A percentile compares a stretch with the other conserved stretches of the same genome.
Evolutionary conservation across 2,888 invertebrate species (phyloP).

Genomic region (Aphidoletes aphidimyza): DNA sequence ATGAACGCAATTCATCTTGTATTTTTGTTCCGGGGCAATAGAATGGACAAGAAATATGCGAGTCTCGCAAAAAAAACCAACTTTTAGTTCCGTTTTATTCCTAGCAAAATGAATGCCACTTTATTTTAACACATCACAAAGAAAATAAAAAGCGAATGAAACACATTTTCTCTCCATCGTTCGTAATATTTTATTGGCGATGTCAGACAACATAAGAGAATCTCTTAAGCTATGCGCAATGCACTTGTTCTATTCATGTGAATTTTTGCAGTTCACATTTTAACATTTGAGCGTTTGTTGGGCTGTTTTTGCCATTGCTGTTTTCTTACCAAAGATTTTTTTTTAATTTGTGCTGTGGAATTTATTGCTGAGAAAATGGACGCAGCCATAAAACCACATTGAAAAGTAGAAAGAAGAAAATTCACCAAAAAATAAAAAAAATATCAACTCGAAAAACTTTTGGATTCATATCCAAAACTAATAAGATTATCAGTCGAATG

Average conservation of each 20-base stretch:
- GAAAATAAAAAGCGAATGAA: too few species aligned
- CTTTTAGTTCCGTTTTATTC: constrained; percentile 43
- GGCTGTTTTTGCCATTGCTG: too few species aligned
- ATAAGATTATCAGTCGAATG: neutral
- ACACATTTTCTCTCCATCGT: too few species aligned
- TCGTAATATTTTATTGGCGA: constrained; percentile 39
- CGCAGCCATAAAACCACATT: constrained; percentile 23
- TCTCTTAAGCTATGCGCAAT: neutral
- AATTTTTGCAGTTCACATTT: neutral
- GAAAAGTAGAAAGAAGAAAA: neutral
- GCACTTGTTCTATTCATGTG: constrained; percentile 1
- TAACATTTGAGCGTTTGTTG: too few species aligned
- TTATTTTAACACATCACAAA: neutral
- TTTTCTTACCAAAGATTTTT: neutral
- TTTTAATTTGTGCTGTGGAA: neutral
- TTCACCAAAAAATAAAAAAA: neutral
- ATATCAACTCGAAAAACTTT: too few species aligned
- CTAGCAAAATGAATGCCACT: neutral
- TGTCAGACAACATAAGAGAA: neutral
- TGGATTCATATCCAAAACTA: constrained; percentile 7
- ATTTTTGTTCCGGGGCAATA: neutral
- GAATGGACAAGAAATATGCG: neutral
- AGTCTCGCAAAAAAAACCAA: neutral
- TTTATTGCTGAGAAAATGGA: constrained; percentile 44
- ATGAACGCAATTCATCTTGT: constrained; percentile 30